These are phyloP conservation scores for Potamilus streckersoni DNA, from an alignment of 1,140 invertebrate genomes.

Conservation along the genomic window DNA sequence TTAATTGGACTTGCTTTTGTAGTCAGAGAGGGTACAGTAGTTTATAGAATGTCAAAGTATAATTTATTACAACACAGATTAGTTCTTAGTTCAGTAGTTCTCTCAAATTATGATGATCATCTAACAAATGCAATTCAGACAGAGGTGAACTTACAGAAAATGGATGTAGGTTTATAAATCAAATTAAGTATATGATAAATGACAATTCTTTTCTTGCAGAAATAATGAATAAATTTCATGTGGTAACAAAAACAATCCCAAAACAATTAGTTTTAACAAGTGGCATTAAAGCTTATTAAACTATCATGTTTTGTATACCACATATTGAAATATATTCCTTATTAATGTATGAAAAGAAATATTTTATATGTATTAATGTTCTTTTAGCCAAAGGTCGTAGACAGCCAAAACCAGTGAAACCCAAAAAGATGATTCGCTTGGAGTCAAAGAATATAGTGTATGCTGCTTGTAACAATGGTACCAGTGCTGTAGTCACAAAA, in stretches of 20 bases:
- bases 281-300: no score
- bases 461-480: constrained; percentile 94
- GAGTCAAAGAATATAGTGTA: constrained; percentile 85
- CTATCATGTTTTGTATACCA: no score
- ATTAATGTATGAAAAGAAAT: no score
- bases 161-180: no score
- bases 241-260: not conserved
- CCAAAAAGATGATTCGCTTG: constrained; percentile 91
- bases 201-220: not conserved
- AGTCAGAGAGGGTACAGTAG: no score
- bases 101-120: no score
- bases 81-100: no score
- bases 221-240: not conserved
- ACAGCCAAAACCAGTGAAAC: constrained; percentile 90
- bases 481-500: constrained; percentile 89
- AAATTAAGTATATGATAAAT: not conserved
- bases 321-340: no score
- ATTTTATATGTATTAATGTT: not conserved
- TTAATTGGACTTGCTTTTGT: no score
- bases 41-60: no score
- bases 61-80: no score
- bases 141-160: not conserved
- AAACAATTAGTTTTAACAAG: not conserved
- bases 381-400: constrained; percentile 79
- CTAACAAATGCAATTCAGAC: no score